Evolutionary conservation across 1,140 invertebrate genomes (phyloP), one percentile per base, ranked within the genome.

Genomic region (Phthorimaea operculella): DNA sequence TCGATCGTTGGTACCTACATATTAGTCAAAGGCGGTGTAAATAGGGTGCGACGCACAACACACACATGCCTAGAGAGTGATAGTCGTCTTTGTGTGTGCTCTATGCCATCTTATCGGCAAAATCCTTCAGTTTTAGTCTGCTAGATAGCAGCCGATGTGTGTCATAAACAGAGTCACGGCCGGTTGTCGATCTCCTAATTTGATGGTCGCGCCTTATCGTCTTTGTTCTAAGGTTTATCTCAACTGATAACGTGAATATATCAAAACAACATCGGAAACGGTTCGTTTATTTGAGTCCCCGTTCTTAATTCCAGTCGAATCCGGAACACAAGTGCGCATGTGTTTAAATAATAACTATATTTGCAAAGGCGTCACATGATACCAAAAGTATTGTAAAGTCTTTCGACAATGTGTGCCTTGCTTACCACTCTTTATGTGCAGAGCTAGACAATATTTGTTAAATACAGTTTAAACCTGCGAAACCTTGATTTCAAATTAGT

Each of bases 181-280:
- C 81, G 81, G 79, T 78, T 77, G 72, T 74, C 77, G 81, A 84
- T 82, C 81, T 81, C 77, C 69, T 74, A 77, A 80, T 76, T 79
- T 76, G 74, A 76, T 80, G 68, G 75, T 70, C 75, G 73, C 58
- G 60, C 55, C 59, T 77, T 82, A 82, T 79, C 76, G 55, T 14
- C 17, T 52, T 54, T 51, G 52, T 60, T 64, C 49, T 50, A 47
- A 28, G 12, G 11, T 8, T 45, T 58, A 58, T 55, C 52, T 50
- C 39, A 52, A 9, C 12, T 16, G 44, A 47, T 47, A 47, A 47
- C 21, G 9, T 9, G 16, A 47, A 47, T 16, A 15, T 47, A 47
- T 47, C 16, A 47, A 47, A 47, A 47, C 8, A 47, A 39, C 10
- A 39, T 39, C 36, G 36, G 36, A 39, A 39, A 39, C 36, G 2